Evolutionary conservation across 2,113 vertebrate genomes (phyloP), one percentile per base, ranked within the genome.

Genomic region (Platycercus adscitus): DNA sequence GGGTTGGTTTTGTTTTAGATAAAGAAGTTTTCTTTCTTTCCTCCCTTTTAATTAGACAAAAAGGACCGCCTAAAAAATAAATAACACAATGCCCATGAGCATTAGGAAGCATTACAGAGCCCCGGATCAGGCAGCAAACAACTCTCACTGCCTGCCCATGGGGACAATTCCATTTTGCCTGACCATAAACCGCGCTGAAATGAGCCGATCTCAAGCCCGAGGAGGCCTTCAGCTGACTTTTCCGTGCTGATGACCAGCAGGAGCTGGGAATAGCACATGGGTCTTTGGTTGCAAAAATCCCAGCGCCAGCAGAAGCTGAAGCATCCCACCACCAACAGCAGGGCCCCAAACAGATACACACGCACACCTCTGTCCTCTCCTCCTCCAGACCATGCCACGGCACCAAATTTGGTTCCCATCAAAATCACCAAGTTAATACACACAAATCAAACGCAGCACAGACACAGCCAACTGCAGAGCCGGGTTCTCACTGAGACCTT

Each of bases 1-100:
- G 16, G 25, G 93, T 90, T 89, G 88, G 93, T 96, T 97, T 96
- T 97, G 83, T 87, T 95, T 81, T 84, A 92, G 95, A 84, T 94
- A 96, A 70, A 90, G 66, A 11, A 60, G 26, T 7, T 76, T 65
- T 86, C 75, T 58, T 82, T 92, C 60, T 60, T 47, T 7, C 5
- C n/a, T 64, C 11, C 11, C 52, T 68, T 92, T 91, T 87, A 93
- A 92, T 97, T 95, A 94, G 65, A 69, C 47, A 64, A 83, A 94
- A 91, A 93, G 11, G 10, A 37, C 65, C 52, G 52, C 16, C 65
- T 93, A 43, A 91, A 96, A 95, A 44, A 84, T 89, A 97, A 91
- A 89, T 92, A 91, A 47, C 13, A 23, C 1, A 7, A 47, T 89
- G 39, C 56, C 52, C 52, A 28, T 33, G 39, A 89, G 50, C 47